Conservation (phyloP, 2,888 invertebrate species). For the Polymixis flavicincta region DNA sequence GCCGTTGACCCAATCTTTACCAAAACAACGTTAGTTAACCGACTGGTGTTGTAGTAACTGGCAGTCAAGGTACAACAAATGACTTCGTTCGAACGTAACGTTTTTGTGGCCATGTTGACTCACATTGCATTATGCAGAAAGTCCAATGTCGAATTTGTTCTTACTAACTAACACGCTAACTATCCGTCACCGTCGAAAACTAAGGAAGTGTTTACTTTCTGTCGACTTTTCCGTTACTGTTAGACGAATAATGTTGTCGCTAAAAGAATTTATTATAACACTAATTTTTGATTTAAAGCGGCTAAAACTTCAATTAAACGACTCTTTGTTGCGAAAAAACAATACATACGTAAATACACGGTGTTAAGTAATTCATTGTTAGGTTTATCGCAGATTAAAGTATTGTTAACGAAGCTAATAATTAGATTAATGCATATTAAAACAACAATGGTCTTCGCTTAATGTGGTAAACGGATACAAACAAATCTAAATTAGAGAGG, state of each 20-base stretch:
- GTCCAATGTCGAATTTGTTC: constrained; percentile 45
- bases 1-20: constrained; percentile 58
- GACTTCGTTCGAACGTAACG: constrained; percentile 60
- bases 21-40: constrained; percentile 51
- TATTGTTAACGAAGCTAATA: constrained; percentile 78
- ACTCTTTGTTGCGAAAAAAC: constrained; percentile 54
- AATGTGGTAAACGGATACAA: constrained; percentile 50
- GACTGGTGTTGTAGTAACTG: constrained; percentile 33
- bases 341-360: constrained; percentile 62
- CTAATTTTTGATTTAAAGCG: constrained; percentile 33
- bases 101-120: constrained; percentile 64
- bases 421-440: constrained; percentile 70
- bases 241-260: constrained; percentile 23
- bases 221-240: constrained; percentile 15
- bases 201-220: constrained; percentile 44
- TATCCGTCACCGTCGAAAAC: constrained; percentile 34
- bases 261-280: constrained; percentile 18
- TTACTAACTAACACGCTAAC: constrained; percentile 54
- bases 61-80: constrained; percentile 53
- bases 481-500: constrained; percentile 19
- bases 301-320: constrained; percentile 37
- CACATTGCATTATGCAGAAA: constrained; percentile 59
- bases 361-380: constrained; percentile 72
- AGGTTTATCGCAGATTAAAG: constrained; percentile 68
- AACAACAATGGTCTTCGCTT: constrained; percentile 69